These are phyloP conservation scores for Isurus oxyrinchus DNA, from an alignment of 2,113 vertebrate species.

Conservation along the genomic window DNA sequence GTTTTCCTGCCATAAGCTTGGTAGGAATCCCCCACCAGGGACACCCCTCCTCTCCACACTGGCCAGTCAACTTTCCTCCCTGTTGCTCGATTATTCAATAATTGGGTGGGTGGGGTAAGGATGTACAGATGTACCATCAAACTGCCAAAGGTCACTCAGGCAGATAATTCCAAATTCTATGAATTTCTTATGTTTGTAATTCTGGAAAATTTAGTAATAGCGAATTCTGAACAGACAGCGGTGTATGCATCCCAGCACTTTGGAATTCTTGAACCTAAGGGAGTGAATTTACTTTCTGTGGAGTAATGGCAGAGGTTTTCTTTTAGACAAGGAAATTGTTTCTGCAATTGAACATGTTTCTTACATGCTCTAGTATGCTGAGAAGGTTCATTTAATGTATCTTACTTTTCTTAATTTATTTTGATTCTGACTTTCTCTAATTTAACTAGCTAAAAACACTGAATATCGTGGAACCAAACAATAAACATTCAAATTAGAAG, in stretches of 20 bases:
- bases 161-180: neutral
- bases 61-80: neutral
- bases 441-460: neutral
- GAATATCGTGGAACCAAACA: neutral
- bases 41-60: neutral
- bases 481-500: neutral
- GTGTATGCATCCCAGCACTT: neutral
- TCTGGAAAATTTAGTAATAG: neutral
- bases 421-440: neutral
- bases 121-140: neutral
- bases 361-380: neutral
- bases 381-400: neutral
- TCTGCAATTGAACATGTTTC: neutral
- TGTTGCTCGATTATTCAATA: neutral
- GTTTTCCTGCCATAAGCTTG: neutral
- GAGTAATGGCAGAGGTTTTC: neutral
- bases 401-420: neutral
- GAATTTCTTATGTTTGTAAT: neutral
- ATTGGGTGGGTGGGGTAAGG: neutral
- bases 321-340: neutral
- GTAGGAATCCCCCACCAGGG: neutral
- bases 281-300: neutral
- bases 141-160: neutral
- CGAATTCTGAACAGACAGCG: neutral
- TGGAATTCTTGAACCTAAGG: neutral